Evolutionary conservation across 37 sponge, comb jelly and placozoan species (phyloP).

Genomic region (Sycon ciliatum): DNA sequence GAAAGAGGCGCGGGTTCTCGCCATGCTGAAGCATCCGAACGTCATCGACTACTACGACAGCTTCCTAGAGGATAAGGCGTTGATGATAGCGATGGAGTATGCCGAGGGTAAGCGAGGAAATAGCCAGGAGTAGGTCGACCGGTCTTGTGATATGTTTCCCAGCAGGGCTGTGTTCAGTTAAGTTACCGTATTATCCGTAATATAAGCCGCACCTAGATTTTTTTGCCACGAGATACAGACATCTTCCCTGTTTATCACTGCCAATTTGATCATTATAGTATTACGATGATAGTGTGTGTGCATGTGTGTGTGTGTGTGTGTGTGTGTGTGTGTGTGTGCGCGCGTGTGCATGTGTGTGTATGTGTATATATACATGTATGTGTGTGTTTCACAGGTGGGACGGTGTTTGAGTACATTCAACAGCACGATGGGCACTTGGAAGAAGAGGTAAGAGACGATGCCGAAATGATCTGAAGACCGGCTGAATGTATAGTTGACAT

Average conservation of each 20-base stretch:
- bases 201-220: too few relatives aligned
- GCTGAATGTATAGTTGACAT: too few relatives aligned
- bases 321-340: too few relatives aligned
- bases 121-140: neutral
- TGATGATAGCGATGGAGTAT: slow-evolving; percentile 89
- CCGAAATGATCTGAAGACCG: too few relatives aligned
- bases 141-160: neutral
- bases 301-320: too few relatives aligned
- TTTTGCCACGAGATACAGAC: too few relatives aligned
- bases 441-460: slow-evolving; percentile 42
- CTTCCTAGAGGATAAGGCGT: slow-evolving; percentile 62
- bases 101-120: slow-evolving; percentile 50
- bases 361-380: too few relatives aligned
- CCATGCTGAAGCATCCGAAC: slow-evolving; percentile 70
- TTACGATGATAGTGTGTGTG: too few relatives aligned
- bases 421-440: slow-evolving; percentile 44
- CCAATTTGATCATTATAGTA: too few relatives aligned
- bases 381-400: slow-evolving; percentile 60
- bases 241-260: too few relatives aligned
- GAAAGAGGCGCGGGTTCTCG: slow-evolving; percentile 70
- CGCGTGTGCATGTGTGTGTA: too few relatives aligned
- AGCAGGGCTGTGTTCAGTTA: neutral
- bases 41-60: slow-evolving; percentile 68
- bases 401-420: slow-evolving; percentile 71
- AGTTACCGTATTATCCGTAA: too few relatives aligned